phyloP scores from a whole-genome alignment of 2,113 vertebrate species.

The Amphilophus citrinellus region DNA sequence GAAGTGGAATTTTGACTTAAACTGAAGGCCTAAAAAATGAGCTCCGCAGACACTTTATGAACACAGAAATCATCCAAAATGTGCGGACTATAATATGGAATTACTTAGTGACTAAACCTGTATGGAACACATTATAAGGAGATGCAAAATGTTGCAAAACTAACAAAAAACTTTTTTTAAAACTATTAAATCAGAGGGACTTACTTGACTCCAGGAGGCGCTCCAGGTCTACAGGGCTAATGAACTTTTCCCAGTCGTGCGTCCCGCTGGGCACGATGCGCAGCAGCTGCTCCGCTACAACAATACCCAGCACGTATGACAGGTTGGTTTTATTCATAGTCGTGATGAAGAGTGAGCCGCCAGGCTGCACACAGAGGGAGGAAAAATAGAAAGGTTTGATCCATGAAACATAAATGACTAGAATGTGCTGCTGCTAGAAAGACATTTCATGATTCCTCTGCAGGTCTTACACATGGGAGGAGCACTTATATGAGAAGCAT shows the following conservation, averaged over 20 bases:
- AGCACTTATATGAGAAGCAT: not conserved
- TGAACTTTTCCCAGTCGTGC: constrained; percentile 96
- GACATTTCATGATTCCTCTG: not conserved
- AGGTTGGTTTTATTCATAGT: constrained; percentile 94
- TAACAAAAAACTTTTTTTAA: not conserved
- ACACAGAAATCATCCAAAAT: not conserved
- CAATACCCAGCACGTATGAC: constrained; percentile 90
- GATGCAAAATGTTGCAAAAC: not conserved
- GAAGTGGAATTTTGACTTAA: not conserved
- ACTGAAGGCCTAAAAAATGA: not conserved
- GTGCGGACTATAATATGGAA: not conserved
- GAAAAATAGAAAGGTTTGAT: not conserved
- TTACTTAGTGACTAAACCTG: not conserved
- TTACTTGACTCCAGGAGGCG: constrained; percentile 90
- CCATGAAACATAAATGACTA: not conserved
- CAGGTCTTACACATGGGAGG: not conserved
- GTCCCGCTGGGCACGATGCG: constrained; percentile 92
- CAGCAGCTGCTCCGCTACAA: constrained; percentile 89
- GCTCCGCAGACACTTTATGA: not conserved
- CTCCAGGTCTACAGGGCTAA: constrained; percentile 90
- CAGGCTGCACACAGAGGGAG: constrained; percentile 76
- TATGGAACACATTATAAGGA: not conserved
- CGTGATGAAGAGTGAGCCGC: constrained; percentile 94
- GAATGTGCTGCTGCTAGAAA: not conserved
- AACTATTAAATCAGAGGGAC: constrained; percentile 58